These are phyloP conservation scores for Saimiri boliviensis DNA, from an alignment of 2,113 vertebrate genomes.

Conservation along the genomic window DNA sequence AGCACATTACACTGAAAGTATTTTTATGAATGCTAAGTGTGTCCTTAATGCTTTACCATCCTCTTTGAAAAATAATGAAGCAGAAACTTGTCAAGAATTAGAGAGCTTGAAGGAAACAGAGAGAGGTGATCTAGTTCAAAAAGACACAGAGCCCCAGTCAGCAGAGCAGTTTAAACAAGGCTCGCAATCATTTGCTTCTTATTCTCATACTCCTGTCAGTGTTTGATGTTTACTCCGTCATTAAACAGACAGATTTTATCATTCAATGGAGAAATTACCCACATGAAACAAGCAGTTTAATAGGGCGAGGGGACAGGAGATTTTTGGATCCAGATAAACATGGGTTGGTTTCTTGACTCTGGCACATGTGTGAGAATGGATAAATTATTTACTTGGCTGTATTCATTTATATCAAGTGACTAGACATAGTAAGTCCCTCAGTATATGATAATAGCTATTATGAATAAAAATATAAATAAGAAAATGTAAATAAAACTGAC, in stretches of 20 bases:
- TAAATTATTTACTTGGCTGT: background rate
- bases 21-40: background rate
- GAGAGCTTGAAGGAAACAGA: background rate
- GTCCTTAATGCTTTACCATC: background rate
- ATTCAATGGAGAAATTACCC: background rate
- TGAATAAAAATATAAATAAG: background rate
- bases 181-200: background rate
- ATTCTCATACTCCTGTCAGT: background rate
- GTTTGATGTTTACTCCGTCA: background rate
- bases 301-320: too few relatives aligned
- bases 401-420: background rate
- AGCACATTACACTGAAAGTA: background rate
- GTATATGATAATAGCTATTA: background rate
- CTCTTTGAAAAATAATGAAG: conserved; percentile 17
- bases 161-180: background rate
- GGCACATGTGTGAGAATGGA: background rate
- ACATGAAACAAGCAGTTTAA: background rate
- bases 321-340: background rate
- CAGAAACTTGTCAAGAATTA: background rate
- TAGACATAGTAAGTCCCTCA: background rate
- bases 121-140: background rate
- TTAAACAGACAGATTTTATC: background rate
- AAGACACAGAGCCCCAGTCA: background rate
- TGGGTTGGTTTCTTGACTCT: background rate
- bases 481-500: background rate